Conservation (phyloP, 92 coral and sea anemone genomes). For the Zoanthus solanderi region DNA sequence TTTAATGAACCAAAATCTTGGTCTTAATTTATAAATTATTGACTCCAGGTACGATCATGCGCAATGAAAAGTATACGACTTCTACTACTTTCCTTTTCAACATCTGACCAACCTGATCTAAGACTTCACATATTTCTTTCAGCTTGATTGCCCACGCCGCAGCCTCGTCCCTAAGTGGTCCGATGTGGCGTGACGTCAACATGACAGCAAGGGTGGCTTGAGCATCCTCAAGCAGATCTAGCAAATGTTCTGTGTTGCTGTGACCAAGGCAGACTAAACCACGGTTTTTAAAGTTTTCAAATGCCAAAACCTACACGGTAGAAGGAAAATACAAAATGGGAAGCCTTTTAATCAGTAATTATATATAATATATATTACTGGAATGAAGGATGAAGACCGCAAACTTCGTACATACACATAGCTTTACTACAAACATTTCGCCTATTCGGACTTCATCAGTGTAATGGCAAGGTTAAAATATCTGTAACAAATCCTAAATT, state of each 20-base stretch:
- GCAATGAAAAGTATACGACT: too few relatives aligned
- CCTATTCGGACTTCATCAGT: too few relatives aligned
- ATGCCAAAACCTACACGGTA: constrained; percentile 75
- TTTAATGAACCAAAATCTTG: too few relatives aligned
- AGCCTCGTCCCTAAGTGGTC: constrained; percentile 97
- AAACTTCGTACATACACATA: too few relatives aligned
- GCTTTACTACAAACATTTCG: too few relatives aligned
- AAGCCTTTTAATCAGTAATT: too few relatives aligned
- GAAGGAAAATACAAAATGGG: background rate
- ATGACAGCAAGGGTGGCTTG: constrained; percentile 97
- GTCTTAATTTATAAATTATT: too few relatives aligned
- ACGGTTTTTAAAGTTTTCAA: constrained; percentile 97
- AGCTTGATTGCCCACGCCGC: constrained; percentile 99
- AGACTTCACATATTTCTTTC: constrained; percentile 92
- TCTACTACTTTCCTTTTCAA: background rate
- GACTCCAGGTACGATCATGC: too few relatives aligned
- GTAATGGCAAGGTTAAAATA: too few relatives aligned
- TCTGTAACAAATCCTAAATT: too few relatives aligned
- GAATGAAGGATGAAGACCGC: too few relatives aligned
- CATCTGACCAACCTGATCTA: constrained; percentile 81
- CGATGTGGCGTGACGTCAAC: constrained; percentile 98
- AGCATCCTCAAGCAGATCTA: constrained; percentile 94
- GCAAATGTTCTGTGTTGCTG: constrained; percentile 89
- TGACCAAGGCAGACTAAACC: constrained; percentile 92
- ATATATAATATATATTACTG: too few relatives aligned